These are phyloP conservation scores for Rhabdornis inornatus DNA, from an alignment of 2,113 vertebrate genomes.

Conservation along the genomic window DNA sequence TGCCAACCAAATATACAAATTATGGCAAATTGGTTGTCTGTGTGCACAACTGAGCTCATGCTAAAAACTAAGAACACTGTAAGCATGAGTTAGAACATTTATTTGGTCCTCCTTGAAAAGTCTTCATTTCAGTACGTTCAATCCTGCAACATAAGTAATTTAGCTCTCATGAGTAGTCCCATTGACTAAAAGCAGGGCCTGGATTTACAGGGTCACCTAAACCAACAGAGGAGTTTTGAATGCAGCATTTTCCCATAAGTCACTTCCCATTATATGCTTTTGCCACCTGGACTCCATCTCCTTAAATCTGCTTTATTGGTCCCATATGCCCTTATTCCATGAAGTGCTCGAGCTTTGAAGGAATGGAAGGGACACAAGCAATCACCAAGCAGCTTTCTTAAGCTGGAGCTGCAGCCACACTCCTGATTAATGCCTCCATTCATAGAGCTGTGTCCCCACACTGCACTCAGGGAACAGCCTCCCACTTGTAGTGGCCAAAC, in stretches of 20 bases:
- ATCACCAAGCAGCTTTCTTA: not conserved
- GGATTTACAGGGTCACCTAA: constrained; percentile 64
- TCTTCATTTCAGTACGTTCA: constrained; percentile 40
- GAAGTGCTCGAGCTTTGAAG: constrained; percentile 14
- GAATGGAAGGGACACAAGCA: not conserved
- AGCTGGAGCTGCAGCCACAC: rapidly evolving
- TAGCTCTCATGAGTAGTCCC: constrained; percentile 54
- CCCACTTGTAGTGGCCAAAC: constrained; percentile 8
- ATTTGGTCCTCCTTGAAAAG: constrained; percentile 47
- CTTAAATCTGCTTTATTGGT: constrained; percentile 53
- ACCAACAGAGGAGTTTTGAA: constrained; percentile 56
- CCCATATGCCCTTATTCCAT: constrained; percentile 40
- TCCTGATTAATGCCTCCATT: constrained; percentile 43
- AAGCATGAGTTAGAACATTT: constrained; percentile 25
- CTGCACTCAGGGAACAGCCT: not conserved
- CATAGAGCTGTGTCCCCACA: not conserved
- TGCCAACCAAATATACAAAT: constrained; percentile 39
- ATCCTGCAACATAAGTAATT: constrained; percentile 28
- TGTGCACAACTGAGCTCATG: not conserved
- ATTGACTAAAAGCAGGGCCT: constrained; percentile 40
- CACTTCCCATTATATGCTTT: constrained; percentile 58
- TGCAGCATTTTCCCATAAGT: constrained; percentile 58
- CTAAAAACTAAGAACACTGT: constrained; percentile 18
- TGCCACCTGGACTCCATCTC: constrained; percentile 61
- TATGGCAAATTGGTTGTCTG: not conserved